Base-by-base conservation (phyloP, 2,113 vertebrate species). In the Callipepla californica region DNA sequence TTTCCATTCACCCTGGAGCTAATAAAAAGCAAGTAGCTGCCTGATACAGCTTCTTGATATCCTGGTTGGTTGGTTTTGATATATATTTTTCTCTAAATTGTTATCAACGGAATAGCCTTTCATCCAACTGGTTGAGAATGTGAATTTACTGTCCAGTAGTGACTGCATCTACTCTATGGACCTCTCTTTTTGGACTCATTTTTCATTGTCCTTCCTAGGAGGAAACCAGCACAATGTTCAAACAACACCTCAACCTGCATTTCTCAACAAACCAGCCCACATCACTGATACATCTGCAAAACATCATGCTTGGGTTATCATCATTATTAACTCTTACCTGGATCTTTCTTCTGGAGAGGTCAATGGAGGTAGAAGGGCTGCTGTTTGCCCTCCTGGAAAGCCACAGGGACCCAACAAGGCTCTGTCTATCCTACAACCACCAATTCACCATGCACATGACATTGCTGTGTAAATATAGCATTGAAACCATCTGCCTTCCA, bases 371-470 rank as follows among this genome's bases (percentile, higher is more conserved):
- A 14, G 59, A 85, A 85, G 14, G 3, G n/a, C 22, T 69, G 22
- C 22, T 72, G 6, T 25, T 87, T 68, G 13, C 7, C 53, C 9
- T 62, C 5, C n/a, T 48, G 36, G 55, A 45, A 53, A 85, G 6
- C 2, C 30, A 30, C 13, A 23, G 26, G 20, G 36, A 73, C 18
- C 12, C 30, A 61, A 5, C 19, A 38, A 76, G 36, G 34, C 0
- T 2, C 30, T 40, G 38, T 19, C 22, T 59, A 1, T 2, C 48
- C 48, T 48, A 4, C 15, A 70, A 1, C 30, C n/a, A 14, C 2
- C 45, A 42, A 4, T 6, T 59, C 44, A 4, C 22, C 5, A 1
- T 2, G 5, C 21, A 9, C 34, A 81, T 51, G 5, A n/a, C 17
- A 34, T 34, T n/a, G 9, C 42, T 12, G 2, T 18, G 30, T 22